phyloP scores from a whole-genome alignment of 2,797 vertebrate genomes.

The Myotis findleyi region DNA sequence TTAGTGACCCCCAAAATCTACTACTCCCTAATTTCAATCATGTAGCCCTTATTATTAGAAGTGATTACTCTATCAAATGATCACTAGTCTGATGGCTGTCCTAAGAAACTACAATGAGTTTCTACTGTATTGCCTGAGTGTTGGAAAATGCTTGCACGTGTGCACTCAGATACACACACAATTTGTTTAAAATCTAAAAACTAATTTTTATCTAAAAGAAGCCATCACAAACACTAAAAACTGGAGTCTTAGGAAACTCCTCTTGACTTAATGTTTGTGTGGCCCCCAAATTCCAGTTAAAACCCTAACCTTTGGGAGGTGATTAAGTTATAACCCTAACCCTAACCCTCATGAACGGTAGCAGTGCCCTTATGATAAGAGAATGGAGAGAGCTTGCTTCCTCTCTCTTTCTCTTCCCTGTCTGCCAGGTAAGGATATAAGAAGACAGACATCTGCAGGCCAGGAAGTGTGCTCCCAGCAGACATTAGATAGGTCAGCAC shows the following conservation, averaged over 20 bases:
- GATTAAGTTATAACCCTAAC: background rate
- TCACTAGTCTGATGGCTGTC: background rate
- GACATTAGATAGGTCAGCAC: background rate
- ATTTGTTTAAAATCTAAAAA: conserved; percentile 45
- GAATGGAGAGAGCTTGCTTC: background rate
- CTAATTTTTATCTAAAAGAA: background rate
- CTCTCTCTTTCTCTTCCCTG: background rate
- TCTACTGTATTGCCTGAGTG: background rate
- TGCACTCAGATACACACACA: background rate
- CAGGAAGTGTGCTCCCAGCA: background rate
- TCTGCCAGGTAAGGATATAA: background rate
- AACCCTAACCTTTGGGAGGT: background rate
- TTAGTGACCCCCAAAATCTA: background rate
- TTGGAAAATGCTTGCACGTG: background rate
- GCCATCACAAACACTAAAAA: background rate
- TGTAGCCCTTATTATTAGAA: background rate
- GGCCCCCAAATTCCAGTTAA: background rate
- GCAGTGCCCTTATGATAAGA: background rate
- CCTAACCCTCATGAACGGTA: background rate
- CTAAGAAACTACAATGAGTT: background rate
- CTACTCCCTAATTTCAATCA: background rate
- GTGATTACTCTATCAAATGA: background rate
- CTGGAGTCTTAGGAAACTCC: background rate
- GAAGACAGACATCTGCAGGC: background rate
- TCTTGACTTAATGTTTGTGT: background rate